phyloP scores from a whole-genome alignment of 2,797 vertebrate genomes.

The Selene dorsalis region DNA sequence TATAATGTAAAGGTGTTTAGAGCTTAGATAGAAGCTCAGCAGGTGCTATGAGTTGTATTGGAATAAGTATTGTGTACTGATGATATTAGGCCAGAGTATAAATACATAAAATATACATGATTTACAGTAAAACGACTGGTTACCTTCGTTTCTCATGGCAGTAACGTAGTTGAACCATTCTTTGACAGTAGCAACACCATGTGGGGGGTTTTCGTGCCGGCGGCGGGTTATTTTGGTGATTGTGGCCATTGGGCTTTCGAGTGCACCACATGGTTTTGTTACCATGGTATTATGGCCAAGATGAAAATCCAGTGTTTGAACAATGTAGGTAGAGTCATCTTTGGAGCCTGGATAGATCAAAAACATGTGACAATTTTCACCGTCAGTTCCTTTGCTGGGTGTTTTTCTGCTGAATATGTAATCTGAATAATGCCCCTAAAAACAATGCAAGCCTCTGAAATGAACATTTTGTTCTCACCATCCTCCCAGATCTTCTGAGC shows the following conservation, averaged over 20 bases:
- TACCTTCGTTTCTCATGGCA: conserved; percentile 98
- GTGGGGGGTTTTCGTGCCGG: conserved; percentile 96
- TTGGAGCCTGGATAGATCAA: conserved; percentile 85
- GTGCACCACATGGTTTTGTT: conserved; percentile 96
- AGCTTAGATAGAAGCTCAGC: too few species aligned
- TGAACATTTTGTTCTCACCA: conserved; percentile 83
- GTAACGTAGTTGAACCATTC: conserved; percentile 99
- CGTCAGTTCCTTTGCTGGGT: not conserved
- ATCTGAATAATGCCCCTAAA: not conserved
- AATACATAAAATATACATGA: not conserved
- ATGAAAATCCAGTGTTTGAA: conserved; percentile 98
- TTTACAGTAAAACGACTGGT: fast-evolving
- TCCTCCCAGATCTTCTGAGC: conserved; percentile 99
- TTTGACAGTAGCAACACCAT: conserved; percentile 97
- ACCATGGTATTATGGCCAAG: conserved; percentile 99
- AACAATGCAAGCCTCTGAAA: not conserved
- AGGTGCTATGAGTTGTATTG: not conserved
- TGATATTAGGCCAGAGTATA: not conserved
- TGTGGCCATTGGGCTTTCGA: conserved; percentile 98
- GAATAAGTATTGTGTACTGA: not conserved
- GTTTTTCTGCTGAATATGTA: not conserved
- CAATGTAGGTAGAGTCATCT: conserved; percentile 96
- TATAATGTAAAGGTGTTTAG: too few species aligned
- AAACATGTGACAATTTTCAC: conserved; percentile 3
- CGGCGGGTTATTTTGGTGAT: conserved; percentile 98